Percentiles rank a stretch among this genome's conserved stretches.
These are phyloP conservation scores for Drosophila saltans DNA, from an alignment of 1,140 invertebrate species.

Conservation along the genomic window DNA sequence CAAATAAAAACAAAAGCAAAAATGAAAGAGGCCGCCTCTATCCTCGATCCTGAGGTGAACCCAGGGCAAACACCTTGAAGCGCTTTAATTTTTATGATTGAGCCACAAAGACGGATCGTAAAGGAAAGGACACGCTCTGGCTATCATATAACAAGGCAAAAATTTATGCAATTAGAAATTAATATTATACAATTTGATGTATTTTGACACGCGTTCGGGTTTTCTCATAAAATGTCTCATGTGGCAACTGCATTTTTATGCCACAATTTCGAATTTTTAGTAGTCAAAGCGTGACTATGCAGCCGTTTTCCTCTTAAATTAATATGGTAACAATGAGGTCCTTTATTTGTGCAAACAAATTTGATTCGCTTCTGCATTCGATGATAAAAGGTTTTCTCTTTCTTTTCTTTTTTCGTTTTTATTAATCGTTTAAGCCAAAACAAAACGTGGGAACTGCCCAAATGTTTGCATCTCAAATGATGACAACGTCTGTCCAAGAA, in stretches of 20 bases:
- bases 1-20: constrained; percentile 72
- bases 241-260: constrained; percentile 74
- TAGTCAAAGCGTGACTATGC: constrained; percentile 46
- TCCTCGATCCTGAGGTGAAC: constrained; percentile 25
- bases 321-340: constrained; percentile 41
- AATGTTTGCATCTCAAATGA: constrained; percentile 35
- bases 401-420: constrained; percentile 49
- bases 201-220: constrained; percentile 52
- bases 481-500: constrained; percentile 9
- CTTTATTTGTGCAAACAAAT: constrained; percentile 57
- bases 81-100: constrained; percentile 77
- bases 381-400: constrained; percentile 36
- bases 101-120: constrained; percentile 47
- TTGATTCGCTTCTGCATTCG: constrained; percentile 38
- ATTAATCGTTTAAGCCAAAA: constrained; percentile 74
- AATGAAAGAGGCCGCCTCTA: background rate
- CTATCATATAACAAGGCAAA: constrained; percentile 51
- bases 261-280: constrained; percentile 67
- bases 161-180: constrained; percentile 83
- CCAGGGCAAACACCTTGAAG: constrained; percentile 65
- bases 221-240: constrained; percentile 56
- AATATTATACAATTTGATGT: constrained; percentile 81
- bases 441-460: constrained; percentile 60
- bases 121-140: constrained; percentile 40
- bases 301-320: constrained; percentile 35